Conservation (phyloP, 2,888 invertebrate genomes). For the Amblyjoppa fuscipennis region DNA sequence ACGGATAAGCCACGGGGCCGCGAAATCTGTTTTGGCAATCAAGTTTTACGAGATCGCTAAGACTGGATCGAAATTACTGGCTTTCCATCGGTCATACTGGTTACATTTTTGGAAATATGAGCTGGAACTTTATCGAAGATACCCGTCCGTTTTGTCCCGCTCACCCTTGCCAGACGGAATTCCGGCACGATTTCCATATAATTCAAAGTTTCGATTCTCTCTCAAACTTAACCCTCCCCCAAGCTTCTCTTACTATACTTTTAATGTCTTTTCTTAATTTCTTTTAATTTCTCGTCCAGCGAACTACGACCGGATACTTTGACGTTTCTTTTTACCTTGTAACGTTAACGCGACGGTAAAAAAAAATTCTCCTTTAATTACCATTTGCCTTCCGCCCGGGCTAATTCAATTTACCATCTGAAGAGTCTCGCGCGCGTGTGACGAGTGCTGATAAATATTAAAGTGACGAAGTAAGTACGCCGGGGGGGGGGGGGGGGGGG, state of each 20-base stretch:
- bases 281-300: too few species aligned
- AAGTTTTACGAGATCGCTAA: slow-evolving; percentile 61
- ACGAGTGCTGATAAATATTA: slow-evolving; percentile 46
- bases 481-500: background rate
- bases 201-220: slow-evolving; percentile 14
- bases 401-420: slow-evolving; percentile 27
- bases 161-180: background rate
- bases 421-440: background rate
- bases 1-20: slow-evolving; percentile 48
- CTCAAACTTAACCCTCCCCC: slow-evolving; percentile 8
- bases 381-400: background rate
- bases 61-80: background rate
- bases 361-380: slow-evolving; percentile 33
- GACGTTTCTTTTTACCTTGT: slow-evolving; percentile 8
- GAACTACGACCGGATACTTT: background rate
- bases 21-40: slow-evolving; percentile 68
- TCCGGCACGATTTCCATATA: slow-evolving; percentile 15
- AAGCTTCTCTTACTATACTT: slow-evolving; percentile 1
- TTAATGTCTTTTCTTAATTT: slow-evolving; percentile 5
- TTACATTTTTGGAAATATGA: background rate
- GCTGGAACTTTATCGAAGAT: background rate
- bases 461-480: slow-evolving; percentile 7
- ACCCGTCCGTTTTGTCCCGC: background rate
- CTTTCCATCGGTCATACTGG: background rate
- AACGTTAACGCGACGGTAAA: background rate